These are phyloP conservation scores for Tetragnatha montana DNA, from an alignment of 2,888 invertebrate species.

Conservation along the genomic window DNA sequence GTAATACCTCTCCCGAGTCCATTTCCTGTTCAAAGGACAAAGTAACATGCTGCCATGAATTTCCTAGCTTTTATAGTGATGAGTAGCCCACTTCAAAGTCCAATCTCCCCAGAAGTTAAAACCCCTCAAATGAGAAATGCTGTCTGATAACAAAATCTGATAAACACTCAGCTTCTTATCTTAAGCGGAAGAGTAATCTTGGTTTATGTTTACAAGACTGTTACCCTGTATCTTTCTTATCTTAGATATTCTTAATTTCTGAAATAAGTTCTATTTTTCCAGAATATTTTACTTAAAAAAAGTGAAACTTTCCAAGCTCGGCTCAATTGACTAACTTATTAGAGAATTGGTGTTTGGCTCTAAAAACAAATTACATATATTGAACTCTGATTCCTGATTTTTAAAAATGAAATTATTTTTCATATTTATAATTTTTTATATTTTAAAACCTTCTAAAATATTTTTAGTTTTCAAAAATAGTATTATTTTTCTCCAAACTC, in stretches of 20 bases:
- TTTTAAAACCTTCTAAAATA: too few species aligned
- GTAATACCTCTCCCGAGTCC: constrained; percentile 62
- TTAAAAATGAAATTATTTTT: too few species aligned
- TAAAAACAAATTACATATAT: too few species aligned
- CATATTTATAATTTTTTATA: too few species aligned
- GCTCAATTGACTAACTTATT: neutral
- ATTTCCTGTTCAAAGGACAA: constrained; percentile 36
- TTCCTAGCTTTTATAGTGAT: constrained; percentile 40
- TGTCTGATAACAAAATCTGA: constrained; percentile 46
- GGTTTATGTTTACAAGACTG: neutral
- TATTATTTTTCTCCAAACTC: too few species aligned
- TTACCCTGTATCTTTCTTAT: neutral
- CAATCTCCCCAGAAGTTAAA: neutral
- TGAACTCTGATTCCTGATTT: too few species aligned
- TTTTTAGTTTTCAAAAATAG: too few species aligned
- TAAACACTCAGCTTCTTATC: constrained; percentile 26
- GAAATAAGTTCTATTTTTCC: neutral
- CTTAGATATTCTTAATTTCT: neutral
- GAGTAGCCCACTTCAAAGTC: constrained; percentile 25
- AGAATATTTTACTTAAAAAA: neutral
- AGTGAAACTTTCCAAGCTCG: neutral
- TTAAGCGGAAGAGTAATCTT: neutral
- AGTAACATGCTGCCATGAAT: constrained; percentile 24
- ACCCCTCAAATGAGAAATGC: neutral
- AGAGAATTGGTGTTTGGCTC: too few species aligned